These are phyloP conservation scores for Colostygia pectinataria DNA, from an alignment of 2,888 invertebrate genomes.

Conservation along the genomic window DNA sequence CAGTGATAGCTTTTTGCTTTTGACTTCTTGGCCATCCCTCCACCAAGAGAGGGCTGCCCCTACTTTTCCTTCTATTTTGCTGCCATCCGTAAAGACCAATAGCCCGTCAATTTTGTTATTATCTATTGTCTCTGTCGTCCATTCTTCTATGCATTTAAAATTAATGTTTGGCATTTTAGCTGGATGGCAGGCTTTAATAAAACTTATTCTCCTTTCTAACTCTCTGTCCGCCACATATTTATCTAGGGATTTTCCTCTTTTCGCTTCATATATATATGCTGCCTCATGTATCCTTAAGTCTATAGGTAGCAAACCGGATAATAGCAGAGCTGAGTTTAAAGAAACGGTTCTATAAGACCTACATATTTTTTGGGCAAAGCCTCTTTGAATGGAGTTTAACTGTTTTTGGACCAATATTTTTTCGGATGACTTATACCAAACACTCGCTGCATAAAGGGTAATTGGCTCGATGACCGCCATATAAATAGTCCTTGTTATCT, in stretches of 20 bases:
- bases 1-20: too few relatives aligned
- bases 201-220: neutral
- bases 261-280: too few relatives aligned
- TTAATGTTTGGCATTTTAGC: neutral
- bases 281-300: too few relatives aligned
- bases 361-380: too few relatives aligned
- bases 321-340: neutral
- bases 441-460: neutral
- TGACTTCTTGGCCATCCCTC: neutral
- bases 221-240: too few relatives aligned
- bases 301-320: neutral
- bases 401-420: too few relatives aligned
- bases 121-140: neutral
- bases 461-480: neutral
- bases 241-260: too few relatives aligned
- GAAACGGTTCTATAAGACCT: neutral
- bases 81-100: conserved; percentile 14
- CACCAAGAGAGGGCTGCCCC: conserved; percentile 4
- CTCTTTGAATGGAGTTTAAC: neutral
- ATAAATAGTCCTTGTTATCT: neutral
- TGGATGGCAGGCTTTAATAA: neutral
- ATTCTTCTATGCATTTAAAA: neutral
- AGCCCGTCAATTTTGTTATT: neutral
- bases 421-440: neutral
- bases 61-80: conserved; percentile 17